These are phyloP conservation scores for Ischnus inquisitorius DNA, from an alignment of 2,888 invertebrate species.

Conservation along the genomic window DNA sequence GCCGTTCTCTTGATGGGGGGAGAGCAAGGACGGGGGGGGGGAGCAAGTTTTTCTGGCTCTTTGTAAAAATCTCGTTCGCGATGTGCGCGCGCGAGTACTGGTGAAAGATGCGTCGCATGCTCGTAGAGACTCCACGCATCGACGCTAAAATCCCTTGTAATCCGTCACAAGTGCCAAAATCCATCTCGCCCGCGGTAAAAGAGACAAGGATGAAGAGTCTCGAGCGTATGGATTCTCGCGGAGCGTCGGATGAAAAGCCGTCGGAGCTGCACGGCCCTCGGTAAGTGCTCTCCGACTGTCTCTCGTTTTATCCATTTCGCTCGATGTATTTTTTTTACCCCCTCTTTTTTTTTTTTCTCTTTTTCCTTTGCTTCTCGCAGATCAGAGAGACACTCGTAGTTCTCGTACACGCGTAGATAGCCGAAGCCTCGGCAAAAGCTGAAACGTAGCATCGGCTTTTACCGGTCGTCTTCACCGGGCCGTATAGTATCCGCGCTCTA, in stretches of 20 bases:
- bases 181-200: not conserved
- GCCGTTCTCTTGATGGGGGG: too few relatives aligned
- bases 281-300: constrained; percentile 34
- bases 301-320: constrained; percentile 46
- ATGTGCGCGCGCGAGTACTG: too few relatives aligned
- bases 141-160: constrained; percentile 20
- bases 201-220: constrained; percentile 11
- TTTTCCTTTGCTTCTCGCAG: constrained; percentile 8
- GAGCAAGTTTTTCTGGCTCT: too few relatives aligned
- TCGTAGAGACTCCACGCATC: not conserved
- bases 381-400: constrained; percentile 18
- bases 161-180: constrained; percentile 38
- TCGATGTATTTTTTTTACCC: not conserved
- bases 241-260: constrained; percentile 35
- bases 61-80: too few relatives aligned
- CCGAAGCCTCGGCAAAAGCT: constrained; percentile 59
- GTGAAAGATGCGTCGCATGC: not conserved
- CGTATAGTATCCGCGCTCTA: constrained; percentile 10
- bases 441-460: constrained; percentile 51
- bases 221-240: constrained; percentile 20
- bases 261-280: constrained; percentile 7
- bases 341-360: not conserved
- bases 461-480: constrained; percentile 27
- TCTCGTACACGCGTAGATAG: constrained; percentile 5
- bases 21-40: too few relatives aligned